Percentiles rank a stretch among this genome's conserved stretches.
phyloP scores from a whole-genome alignment of 23 tunicate genomes.

The Trididemnum clinides region DNA sequence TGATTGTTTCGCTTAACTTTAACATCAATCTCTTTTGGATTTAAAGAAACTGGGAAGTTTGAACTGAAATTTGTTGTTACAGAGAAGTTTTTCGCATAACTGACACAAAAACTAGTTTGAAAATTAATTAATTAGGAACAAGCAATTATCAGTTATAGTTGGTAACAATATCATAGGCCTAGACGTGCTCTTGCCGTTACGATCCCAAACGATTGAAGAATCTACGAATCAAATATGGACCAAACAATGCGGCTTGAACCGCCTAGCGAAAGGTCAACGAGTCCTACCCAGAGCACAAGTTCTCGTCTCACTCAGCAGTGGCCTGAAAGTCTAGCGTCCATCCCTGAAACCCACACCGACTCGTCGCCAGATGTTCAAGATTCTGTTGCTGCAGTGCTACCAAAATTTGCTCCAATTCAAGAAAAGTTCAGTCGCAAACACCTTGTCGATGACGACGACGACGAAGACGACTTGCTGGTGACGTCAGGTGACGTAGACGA shows the following conservation, averaged over 20 bases:
- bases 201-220: too few species aligned
- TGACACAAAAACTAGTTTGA: too few species aligned
- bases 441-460: constrained; percentile 62
- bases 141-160: too few species aligned
- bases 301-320: constrained; percentile 51
- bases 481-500: constrained; percentile 45
- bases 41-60: too few species aligned
- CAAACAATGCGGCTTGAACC: constrained; percentile 13
- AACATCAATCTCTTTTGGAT: too few species aligned
- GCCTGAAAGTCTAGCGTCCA: constrained; percentile 57
- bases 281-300: constrained; percentile 59
- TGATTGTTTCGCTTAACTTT: too few species aligned
- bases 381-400: not conserved
- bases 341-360: constrained; percentile 29
- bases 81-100: too few species aligned
- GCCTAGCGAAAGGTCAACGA: constrained; percentile 28
- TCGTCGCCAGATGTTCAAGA: not conserved
- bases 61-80: too few species aligned
- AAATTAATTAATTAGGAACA: too few species aligned
- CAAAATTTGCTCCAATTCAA: constrained; percentile 27
- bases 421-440: constrained; percentile 13
- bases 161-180: too few species aligned
- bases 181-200: too few species aligned
- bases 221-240: not conserved
- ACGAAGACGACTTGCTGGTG: constrained; percentile 66